phyloP scores from a whole-genome alignment of 2,797 vertebrate genomes.

The Decapterus maruadsi region DNA sequence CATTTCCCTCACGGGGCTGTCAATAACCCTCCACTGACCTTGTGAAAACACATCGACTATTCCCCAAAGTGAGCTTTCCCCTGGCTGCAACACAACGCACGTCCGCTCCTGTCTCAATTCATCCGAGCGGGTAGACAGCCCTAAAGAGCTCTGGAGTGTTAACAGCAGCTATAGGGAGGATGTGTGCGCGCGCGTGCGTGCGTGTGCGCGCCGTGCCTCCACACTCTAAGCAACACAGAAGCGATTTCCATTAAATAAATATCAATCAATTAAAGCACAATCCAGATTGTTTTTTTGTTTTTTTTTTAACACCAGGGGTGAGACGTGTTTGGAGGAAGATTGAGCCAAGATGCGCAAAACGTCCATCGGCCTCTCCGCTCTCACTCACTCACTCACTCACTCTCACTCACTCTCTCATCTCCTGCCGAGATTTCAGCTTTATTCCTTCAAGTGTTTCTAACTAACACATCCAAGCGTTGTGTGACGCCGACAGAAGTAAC shows the following conservation, averaged over 20 bases:
- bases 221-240: conserved; percentile 17
- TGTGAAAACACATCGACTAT: conserved; percentile 76
- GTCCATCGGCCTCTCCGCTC: background rate
- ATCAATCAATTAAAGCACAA: conserved; percentile 1
- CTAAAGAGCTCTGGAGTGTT: conserved; percentile 52
- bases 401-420: background rate
- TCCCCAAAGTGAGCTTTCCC: conserved; percentile 70
- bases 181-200: background rate
- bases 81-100: conserved; percentile 62
- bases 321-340: background rate
- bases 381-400: background rate
- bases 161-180: conserved; percentile 21
- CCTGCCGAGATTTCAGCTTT: conserved; percentile 23
- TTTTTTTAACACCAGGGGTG: background rate
- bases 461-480: conserved; percentile 22
- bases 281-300: too few relatives aligned
- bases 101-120: conserved; percentile 60
- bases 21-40: conserved; percentile 80
- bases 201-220: too few relatives aligned
- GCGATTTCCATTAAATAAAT: conserved; percentile 14
- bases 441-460: conserved; percentile 8
- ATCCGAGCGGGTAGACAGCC: conserved; percentile 45
- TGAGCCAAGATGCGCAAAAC: conserved; percentile 46
- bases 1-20: conserved; percentile 50
- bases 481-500: conserved; percentile 44